These are phyloP conservation scores for Gnathonemus echidnorhynchus DNA, from an alignment of 2,113 vertebrate genomes.

Conservation along the genomic window DNA sequence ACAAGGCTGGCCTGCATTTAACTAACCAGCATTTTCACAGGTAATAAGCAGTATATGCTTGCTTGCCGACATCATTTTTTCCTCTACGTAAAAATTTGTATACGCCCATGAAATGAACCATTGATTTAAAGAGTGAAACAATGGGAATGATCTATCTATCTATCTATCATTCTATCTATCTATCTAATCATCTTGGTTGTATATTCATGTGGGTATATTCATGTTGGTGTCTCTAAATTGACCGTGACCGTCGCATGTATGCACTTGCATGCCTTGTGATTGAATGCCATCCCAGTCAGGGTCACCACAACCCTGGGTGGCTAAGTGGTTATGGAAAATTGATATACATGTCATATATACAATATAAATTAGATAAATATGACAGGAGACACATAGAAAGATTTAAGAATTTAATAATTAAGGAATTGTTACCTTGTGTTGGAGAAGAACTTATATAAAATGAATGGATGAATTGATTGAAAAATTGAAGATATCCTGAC, in stretches of 20 bases:
- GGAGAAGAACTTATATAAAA: not conserved
- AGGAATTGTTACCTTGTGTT: not conserved
- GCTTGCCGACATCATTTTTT: not conserved
- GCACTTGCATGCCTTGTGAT: not conserved
- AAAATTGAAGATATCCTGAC: not conserved
- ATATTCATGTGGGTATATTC: not conserved
- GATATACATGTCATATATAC: not conserved
- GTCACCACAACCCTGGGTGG: not conserved
- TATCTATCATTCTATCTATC: not conserved
- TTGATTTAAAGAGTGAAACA: not conserved
- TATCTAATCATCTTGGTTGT: not conserved
- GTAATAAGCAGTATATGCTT: not conserved
- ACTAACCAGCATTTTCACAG: not conserved
- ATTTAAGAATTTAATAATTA: not conserved
- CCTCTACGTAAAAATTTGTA: not conserved
- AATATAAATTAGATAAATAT: not conserved
- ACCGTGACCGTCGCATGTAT: not conserved
- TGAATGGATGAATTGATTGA: not conserved
- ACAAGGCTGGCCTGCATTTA: not conserved
- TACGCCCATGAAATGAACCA: not conserved
- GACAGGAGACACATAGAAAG: not conserved
- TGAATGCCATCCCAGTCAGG: not conserved
- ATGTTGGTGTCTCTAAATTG: not conserved
- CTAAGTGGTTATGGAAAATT: not conserved
- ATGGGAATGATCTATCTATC: not conserved